A percentile compares a stretch with the other conserved stretches of the same genome.
These are phyloP conservation scores for Enteromius trimaculatus DNA, from an alignment of 2,797 vertebrate species.

Conservation along the genomic window DNA sequence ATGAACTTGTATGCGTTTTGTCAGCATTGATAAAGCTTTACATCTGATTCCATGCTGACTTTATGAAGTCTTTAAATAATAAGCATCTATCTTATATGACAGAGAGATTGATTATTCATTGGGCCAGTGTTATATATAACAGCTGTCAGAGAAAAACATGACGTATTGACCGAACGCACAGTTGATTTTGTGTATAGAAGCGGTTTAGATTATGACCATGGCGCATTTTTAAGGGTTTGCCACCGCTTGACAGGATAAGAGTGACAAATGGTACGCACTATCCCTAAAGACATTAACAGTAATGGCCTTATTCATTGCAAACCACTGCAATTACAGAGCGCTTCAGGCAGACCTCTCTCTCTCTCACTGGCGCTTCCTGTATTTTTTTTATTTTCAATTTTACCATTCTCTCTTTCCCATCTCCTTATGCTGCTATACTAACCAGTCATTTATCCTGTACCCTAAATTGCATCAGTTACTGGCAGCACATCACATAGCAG, in stretches of 20 bases:
- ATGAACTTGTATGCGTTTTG: not conserved
- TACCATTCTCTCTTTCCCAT: slow-evolving; percentile 17
- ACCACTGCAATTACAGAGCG: slow-evolving; percentile 49
- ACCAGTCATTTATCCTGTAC: slow-evolving; percentile 32
- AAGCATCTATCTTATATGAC: slow-evolving; percentile 23
- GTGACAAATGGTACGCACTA: slow-evolving; percentile 70
- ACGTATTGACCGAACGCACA: slow-evolving; percentile 47
- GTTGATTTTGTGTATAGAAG: slow-evolving; percentile 58
- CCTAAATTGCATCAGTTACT: slow-evolving; percentile 38
- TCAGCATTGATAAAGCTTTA: not conserved
- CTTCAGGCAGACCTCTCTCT: slow-evolving; percentile 30
- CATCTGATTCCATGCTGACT: not conserved
- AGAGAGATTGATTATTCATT: slow-evolving; percentile 35
- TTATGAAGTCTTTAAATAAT: slow-evolving; percentile 31
- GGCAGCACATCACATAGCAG: slow-evolving; percentile 24
- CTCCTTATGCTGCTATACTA: not conserved
- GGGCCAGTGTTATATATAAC: slow-evolving; percentile 5
- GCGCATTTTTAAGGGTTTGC: slow-evolving; percentile 61
- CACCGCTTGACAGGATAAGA: slow-evolving; percentile 62
- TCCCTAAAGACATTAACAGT: slow-evolving; percentile 75
- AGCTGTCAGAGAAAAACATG: slow-evolving; percentile 41
- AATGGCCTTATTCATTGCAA: slow-evolving; percentile 77
- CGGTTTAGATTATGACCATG: slow-evolving; percentile 63
- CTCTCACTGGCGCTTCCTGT: not conserved
- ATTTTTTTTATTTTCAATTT: not conserved